Conservation (phyloP, 2,797 vertebrate species). For the Gymnothorax reevesii region DNA sequence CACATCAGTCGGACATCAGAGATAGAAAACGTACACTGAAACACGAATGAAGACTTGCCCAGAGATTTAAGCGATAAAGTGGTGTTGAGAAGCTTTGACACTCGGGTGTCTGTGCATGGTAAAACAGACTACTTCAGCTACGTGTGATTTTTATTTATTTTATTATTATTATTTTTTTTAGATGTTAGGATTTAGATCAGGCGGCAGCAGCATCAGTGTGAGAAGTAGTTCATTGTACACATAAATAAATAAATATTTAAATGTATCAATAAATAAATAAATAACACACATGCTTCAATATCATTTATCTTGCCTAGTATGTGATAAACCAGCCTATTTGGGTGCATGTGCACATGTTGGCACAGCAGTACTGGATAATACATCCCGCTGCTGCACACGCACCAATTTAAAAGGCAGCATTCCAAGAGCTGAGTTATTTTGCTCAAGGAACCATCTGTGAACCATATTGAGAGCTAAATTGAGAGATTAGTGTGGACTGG, state of each 20-base stretch:
- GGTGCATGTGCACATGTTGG: neutral
- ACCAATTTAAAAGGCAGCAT: no score
- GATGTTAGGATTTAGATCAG: neutral
- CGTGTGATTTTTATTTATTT: no score
- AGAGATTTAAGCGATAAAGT: neutral
- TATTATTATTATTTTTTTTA: neutral
- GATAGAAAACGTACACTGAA: neutral
- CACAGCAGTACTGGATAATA: neutral
- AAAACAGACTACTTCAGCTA: neutral
- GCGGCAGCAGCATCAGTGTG: neutral
- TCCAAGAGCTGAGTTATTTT: neutral
- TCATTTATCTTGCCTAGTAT: no score
- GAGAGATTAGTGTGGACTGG: neutral
- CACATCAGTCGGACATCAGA: neutral
- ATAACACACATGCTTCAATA: no score
- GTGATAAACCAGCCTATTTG: neutral
- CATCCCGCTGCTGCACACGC: no score
- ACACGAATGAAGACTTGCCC: neutral
- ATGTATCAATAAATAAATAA: neutral
- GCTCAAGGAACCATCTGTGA: neutral
- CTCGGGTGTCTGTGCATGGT: neutral
- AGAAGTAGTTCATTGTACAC: neutral
- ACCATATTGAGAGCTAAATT: neutral
- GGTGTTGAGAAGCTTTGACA: neutral
- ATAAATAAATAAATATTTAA: neutral